Conservation (phyloP, 2,113 vertebrate species). For the Anser cygnoides region DNA sequence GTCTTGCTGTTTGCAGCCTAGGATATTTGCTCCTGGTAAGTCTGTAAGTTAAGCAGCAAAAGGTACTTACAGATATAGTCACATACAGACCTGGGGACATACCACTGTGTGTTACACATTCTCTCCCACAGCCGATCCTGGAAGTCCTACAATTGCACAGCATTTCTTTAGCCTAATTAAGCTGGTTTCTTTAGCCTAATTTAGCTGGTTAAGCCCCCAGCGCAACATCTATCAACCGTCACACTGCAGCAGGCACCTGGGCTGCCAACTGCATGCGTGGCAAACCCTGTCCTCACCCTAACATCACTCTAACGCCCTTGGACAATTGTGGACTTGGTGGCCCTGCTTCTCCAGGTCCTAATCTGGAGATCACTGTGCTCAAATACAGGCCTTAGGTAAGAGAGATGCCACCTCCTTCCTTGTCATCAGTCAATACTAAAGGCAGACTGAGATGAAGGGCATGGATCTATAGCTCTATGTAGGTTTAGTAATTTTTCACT, state of each 20-base stretch:
- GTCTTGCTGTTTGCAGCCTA: background rate
- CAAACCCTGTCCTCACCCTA: background rate
- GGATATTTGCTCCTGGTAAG: background rate
- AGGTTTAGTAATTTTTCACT: background rate
- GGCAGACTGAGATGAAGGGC: background rate
- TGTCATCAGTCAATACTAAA: background rate
- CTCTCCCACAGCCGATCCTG: background rate
- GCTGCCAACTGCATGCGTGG: background rate
- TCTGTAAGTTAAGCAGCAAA: background rate
- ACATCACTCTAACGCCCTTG: accelerated
- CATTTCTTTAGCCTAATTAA: background rate
- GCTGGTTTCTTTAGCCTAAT: background rate
- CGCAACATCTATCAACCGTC: background rate
- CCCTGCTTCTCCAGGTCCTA: background rate
- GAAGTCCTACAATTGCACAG: background rate
- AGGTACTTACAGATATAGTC: background rate
- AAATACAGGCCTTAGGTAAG: background rate
- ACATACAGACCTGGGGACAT: background rate
- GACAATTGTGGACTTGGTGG: background rate
- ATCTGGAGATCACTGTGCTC: background rate
- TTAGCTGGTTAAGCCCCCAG: background rate
- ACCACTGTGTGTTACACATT: background rate
- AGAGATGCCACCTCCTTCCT: accelerated
- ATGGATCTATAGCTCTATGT: background rate
- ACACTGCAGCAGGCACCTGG: background rate